phyloP scores from a whole-genome alignment of 2,113 vertebrate genomes.

The Hystrix cristata region DNA sequence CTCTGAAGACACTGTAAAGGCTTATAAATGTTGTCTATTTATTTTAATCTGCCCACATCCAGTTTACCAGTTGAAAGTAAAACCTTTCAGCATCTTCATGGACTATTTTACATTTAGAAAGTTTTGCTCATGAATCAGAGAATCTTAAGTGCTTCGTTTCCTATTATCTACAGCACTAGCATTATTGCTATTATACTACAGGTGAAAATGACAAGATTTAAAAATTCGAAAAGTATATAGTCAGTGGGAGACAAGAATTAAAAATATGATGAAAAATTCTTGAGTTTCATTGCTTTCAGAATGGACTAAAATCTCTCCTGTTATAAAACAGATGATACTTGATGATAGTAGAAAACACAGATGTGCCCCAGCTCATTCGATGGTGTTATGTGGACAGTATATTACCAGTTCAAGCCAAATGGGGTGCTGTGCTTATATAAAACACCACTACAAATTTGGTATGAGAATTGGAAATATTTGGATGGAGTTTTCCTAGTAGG shows the following conservation, averaged over 20 bases:
- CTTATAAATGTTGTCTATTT: background rate
- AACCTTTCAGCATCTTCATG: background rate
- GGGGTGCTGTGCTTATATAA: background rate
- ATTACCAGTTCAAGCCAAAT: background rate
- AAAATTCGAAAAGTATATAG: constrained; percentile 12
- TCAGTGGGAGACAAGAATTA: background rate
- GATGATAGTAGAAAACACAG: background rate
- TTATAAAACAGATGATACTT: background rate
- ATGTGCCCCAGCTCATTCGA: background rate
- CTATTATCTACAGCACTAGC: background rate
- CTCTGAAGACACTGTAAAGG: background rate
- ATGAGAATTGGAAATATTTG: background rate
- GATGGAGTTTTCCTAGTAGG: background rate
- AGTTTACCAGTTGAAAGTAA: background rate
- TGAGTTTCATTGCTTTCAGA: background rate
- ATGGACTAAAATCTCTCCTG: background rate
- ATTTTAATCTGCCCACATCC: background rate
- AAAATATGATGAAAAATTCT: constrained; percentile 1
- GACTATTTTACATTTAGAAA: background rate
- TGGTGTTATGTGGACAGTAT: background rate
- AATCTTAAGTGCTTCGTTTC: background rate
- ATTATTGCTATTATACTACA: background rate
- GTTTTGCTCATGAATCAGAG: background rate
- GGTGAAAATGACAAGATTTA: background rate
- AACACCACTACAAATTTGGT: background rate